Evolutionary conservation across 2,797 vertebrate genomes (phyloP).

Genomic region (Mus spretus): DNA sequence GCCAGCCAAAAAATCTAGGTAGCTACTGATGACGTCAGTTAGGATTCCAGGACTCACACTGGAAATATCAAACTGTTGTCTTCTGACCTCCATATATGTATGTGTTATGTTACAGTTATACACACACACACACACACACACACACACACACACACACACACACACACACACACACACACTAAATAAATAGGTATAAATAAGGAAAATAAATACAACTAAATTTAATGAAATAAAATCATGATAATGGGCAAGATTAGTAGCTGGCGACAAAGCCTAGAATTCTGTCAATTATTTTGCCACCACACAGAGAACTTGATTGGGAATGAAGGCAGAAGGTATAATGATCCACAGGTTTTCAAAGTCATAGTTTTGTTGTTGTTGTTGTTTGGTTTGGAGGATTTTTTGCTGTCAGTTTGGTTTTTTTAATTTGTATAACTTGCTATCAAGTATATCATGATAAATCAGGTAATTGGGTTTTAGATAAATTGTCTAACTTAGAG

Average conservation of each 20-base stretch:
- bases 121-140: neutral
- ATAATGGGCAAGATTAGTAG: neutral
- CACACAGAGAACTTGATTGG: neutral
- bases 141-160: neutral
- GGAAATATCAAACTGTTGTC: neutral
- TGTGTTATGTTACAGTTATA: neutral
- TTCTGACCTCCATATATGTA: no score
- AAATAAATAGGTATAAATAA: neutral
- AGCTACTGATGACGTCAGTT: neutral
- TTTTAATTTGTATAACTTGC: neutral
- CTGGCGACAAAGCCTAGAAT: neutral
- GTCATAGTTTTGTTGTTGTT: neutral
- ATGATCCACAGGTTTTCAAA: neutral
- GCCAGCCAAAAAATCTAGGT: neutral
- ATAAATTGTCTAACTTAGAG: slow-evolving; percentile 1
- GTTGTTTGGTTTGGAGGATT: neutral
- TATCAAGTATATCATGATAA: slow-evolving; percentile 32
- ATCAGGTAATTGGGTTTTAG: slow-evolving; percentile 30
- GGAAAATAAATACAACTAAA: neutral
- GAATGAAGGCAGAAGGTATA: neutral
- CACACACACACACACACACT: neutral
- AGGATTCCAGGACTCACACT: neutral
- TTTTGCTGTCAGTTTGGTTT: neutral
- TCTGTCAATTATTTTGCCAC: neutral
- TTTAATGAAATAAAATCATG: neutral